Evolutionary conservation across 2,888 invertebrate genomes (phyloP).

Genomic region (Agrotis segetum): DNA sequence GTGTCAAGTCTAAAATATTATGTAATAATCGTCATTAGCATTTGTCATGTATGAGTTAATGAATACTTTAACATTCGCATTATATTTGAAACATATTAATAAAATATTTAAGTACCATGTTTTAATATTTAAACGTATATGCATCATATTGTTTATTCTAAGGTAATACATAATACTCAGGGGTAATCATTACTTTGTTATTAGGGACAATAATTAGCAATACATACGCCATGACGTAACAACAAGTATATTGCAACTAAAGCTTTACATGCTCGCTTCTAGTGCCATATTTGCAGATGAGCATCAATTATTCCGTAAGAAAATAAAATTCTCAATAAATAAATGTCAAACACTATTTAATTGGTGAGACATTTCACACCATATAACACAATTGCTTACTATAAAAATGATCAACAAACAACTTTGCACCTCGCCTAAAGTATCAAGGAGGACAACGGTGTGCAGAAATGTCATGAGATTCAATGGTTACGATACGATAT

Average conservation of each 20-base stretch:
- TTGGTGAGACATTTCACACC: slow-evolving; percentile 88
- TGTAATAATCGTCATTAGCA: slow-evolving; percentile 69
- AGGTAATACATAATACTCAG: slow-evolving; percentile 65
- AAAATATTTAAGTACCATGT: slow-evolving; percentile 80
- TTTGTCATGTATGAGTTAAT: slow-evolving; percentile 78
- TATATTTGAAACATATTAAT: slow-evolving; percentile 63
- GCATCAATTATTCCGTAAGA: slow-evolving; percentile 88
- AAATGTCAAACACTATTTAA: slow-evolving; percentile 90
- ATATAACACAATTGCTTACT: slow-evolving; percentile 90
- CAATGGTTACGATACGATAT: slow-evolving; percentile 83
- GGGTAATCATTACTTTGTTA: slow-evolving; percentile 66
- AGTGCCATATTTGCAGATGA: slow-evolving; percentile 90
- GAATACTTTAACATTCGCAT: slow-evolving; percentile 69
- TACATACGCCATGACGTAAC: slow-evolving; percentile 73
- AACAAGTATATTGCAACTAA: slow-evolving; percentile 73
- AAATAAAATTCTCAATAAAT: slow-evolving; percentile 91
- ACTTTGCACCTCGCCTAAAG: slow-evolving; percentile 87
- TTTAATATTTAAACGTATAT: slow-evolving; percentile 62
- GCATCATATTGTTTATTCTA: slow-evolving; percentile 56
- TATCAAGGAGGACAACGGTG: slow-evolving; percentile 81
- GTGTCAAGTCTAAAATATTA: slow-evolving; percentile 69
- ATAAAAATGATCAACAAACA: slow-evolving; percentile 91
- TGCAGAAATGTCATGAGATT: slow-evolving; percentile 89
- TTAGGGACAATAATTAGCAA: slow-evolving; percentile 64
- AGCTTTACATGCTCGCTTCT: slow-evolving; percentile 75